Base-by-base conservation (phyloP, 2,888 invertebrate genomes). In the Nemapogon koenigi region DNA sequence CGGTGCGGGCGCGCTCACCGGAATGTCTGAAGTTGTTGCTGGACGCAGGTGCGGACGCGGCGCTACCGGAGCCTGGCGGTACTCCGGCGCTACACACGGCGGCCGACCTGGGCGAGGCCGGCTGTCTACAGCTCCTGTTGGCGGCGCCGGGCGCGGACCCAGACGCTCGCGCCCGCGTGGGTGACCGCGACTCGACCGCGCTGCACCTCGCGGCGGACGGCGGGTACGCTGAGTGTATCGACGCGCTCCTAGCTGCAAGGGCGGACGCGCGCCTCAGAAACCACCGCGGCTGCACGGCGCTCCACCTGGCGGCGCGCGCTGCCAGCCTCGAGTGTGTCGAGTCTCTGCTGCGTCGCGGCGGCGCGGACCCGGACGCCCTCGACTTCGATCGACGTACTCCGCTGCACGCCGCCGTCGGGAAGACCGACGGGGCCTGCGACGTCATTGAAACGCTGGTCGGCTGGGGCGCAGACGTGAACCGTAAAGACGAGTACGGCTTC, bases 161-260 rank as follows among this genome's bases (percentile, higher is more conserved):
- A 1, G 85, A 91, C 50, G 83, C 85, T 0, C 80, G 85, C 43
- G 88, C 89, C 29, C 72, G 84, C 44, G 83, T 84, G 18, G 83
- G 86, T 3, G 89, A 88, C 40, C 87, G 89, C 49, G 88, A 89
- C 45, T 86, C 89, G 8, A 91, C 90, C 0, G 87, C 91, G 1
- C 56, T 93, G 39, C 95, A 95, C 72, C 71, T 94, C 45, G 93
- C 94, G 0, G 93, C 94, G 1, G 94, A 94, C 56, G 90, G 91
- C 40, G 93, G 94, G 2, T 90, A 90, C 55, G 83, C 83, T 8
- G 91, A 94, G 37, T 92, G 91, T 51, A 85, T 94, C 0, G 87
- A 89, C 51, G 62, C 90, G 30, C 61, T 93, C 28, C 55, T 94
- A 26, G 81, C 85, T 6, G 87, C 87, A 50, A 87, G 88, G 0